Evolutionary conservation across 1,140 invertebrate species (phyloP).

Genomic region (Dinoponera quadriceps): DNA sequence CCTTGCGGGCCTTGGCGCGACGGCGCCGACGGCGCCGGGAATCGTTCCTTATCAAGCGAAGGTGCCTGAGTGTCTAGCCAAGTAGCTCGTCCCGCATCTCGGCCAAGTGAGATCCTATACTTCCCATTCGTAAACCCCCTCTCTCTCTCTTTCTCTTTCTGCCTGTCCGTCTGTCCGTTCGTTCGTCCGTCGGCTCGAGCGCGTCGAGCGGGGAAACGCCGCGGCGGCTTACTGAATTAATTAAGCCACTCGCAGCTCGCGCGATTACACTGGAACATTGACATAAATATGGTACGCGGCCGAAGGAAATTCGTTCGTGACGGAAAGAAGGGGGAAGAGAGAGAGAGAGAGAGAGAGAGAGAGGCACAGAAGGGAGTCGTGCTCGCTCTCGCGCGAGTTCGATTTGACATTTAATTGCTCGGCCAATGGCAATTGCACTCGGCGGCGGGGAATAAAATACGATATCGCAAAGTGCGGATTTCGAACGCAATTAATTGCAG

Average conservation of each 20-base stretch:
- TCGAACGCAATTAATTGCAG: conserved; percentile 5
- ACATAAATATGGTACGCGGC: not conserved
- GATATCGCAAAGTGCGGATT: not conserved
- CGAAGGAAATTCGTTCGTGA: not conserved
- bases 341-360: too few species aligned
- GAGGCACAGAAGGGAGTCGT: too few species aligned
- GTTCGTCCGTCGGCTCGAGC: not conserved
- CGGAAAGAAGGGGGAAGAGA: too few species aligned
- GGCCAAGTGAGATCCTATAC: conserved; percentile 44
- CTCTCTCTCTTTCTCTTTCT: too few species aligned
- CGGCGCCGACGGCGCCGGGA: conserved; percentile 52
- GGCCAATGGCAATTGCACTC: not conserved
- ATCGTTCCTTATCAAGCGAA: conserved; percentile 58
- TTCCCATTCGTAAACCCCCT: not conserved
- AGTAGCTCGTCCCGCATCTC: conserved; percentile 66
- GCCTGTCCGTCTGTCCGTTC: not conserved
- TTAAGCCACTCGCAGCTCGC: conserved; percentile 33
- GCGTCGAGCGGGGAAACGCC: conserved; percentile 2
- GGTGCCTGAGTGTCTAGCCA: conserved; percentile 78
- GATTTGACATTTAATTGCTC: conserved; percentile 20
- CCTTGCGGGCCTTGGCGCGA: conserved; percentile 60
- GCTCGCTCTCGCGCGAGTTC: too few species aligned
- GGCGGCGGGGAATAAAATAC: too few species aligned
- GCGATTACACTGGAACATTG: not conserved
- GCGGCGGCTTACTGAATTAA: conserved; percentile 12